These are phyloP conservation scores for Aspidoscelis tigris DNA, from an alignment of 2,113 vertebrate genomes.

Conservation along the genomic window DNA sequence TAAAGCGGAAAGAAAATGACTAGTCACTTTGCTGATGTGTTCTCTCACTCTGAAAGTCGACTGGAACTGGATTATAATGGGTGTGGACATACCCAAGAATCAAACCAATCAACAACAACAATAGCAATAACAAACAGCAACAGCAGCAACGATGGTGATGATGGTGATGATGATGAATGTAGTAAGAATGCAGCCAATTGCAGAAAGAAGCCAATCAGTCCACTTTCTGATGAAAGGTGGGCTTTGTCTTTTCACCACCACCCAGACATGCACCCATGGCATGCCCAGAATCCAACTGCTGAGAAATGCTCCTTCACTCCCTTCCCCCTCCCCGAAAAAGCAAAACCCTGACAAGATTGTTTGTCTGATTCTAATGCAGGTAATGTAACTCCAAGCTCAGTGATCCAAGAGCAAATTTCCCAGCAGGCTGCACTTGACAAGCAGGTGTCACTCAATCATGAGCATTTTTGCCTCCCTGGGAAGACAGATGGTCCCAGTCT, in stretches of 20 bases:
- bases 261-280: too few relatives aligned
- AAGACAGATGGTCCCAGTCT: conserved; percentile 81
- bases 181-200: too few relatives aligned
- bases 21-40: too few relatives aligned
- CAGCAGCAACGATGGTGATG: too few relatives aligned
- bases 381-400: conserved; percentile 78
- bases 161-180: too few relatives aligned
- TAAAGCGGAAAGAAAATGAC: too few relatives aligned
- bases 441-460: conserved; percentile 88
- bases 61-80: too few relatives aligned
- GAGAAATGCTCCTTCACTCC: neutral
- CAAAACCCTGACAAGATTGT: conserved; percentile 48
- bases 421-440: conserved; percentile 81
- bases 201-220: too few relatives aligned
- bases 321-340: neutral
- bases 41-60: too few relatives aligned
- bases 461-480: conserved; percentile 69
- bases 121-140: too few relatives aligned
- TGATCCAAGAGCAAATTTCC: conserved; percentile 80
- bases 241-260: neutral
- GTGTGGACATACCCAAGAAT: too few relatives aligned
- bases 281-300: neutral
- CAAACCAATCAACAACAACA: too few relatives aligned
- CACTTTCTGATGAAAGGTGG: neutral
- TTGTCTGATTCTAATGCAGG: conserved; percentile 85